Evolutionary conservation across 2,888 invertebrate genomes (phyloP).

Genomic region (Apotomis turbidana): DNA sequence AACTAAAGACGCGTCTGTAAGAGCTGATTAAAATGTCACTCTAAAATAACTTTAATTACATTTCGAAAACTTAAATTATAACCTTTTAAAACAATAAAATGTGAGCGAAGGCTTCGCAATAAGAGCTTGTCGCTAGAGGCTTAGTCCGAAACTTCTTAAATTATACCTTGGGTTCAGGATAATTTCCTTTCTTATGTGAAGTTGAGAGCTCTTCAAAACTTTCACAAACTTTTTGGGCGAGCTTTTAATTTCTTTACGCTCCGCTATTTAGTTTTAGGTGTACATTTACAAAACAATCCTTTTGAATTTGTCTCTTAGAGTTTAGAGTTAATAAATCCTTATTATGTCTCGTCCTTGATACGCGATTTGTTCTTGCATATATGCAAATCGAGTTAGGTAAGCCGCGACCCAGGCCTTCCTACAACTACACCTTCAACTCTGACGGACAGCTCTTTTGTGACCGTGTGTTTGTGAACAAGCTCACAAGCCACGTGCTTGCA

Average conservation of each 20-base stretch:
- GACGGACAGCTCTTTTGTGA: no score
- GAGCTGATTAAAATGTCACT: background rate
- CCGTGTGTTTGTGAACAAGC: no score
- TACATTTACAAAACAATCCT: background rate
- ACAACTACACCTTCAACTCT: no score
- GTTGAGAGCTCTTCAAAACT: conserved; percentile 65
- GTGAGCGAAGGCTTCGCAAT: conserved; percentile 51
- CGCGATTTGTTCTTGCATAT: no score
- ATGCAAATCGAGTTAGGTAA: no score
- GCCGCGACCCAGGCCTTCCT: no score
- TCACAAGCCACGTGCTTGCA: no score
- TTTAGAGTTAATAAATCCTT: background rate
- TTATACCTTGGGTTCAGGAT: conserved; percentile 67
- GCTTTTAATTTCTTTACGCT: conserved; percentile 59
- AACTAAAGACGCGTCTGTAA: background rate
- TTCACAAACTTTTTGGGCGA: conserved; percentile 58
- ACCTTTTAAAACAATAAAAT: conserved; percentile 35
- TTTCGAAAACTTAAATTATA: conserved; percentile 19
- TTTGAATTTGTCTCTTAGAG: background rate
- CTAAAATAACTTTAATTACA: background rate
- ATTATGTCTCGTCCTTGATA: background rate
- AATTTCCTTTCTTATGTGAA: conserved; percentile 74
- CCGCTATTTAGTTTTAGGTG: conserved; percentile 17
- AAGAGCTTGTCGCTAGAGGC: conserved; percentile 54
- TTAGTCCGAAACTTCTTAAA: conserved; percentile 64